These are phyloP conservation scores for Branchipolynoe longqiensis DNA, from an alignment of 2,888 invertebrate genomes.

Conservation along the genomic window DNA sequence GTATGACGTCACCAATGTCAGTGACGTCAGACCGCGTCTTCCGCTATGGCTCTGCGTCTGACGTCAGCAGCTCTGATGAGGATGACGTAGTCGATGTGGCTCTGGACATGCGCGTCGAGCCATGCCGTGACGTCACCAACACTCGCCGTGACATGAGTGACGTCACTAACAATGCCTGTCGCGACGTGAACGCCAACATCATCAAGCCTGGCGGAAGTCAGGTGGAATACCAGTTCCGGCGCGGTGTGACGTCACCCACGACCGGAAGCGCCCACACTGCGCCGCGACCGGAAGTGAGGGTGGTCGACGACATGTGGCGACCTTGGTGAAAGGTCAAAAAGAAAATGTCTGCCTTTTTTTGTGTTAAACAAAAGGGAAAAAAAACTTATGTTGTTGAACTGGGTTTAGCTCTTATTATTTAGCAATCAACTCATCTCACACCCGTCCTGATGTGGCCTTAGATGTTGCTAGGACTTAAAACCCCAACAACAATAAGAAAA, in stretches of 20 bases:
- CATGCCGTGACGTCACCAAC: conserved; percentile 28
- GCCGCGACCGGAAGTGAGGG: background rate
- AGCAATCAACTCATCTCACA: no score
- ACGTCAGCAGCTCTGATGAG: background rate
- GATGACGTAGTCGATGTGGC: conserved; percentile 45
- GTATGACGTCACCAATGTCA: conserved; percentile 35
- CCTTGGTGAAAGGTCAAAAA: conserved; percentile 45
- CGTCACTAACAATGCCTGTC: background rate
- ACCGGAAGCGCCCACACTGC: background rate
- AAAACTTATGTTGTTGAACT: no score
- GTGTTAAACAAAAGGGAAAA: no score
- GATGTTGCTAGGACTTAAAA: no score
- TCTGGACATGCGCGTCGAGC: conserved; percentile 46
- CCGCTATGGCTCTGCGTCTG: conserved; percentile 12
- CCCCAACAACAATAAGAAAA: no score
- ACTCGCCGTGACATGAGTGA: no score
- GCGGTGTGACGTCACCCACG: background rate
- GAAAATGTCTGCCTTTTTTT: no score
- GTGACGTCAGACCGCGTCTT: conserved; percentile 40
- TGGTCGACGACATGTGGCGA: conserved; percentile 39
- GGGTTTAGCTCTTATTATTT: no score
- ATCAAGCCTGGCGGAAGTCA: background rate
- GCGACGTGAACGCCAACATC: conserved; percentile 8
- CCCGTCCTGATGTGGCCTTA: no score
- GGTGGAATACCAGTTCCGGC: background rate